Evolutionary conservation across 2,888 invertebrate species (phyloP).

Genomic region (Cynaeus angustus): DNA sequence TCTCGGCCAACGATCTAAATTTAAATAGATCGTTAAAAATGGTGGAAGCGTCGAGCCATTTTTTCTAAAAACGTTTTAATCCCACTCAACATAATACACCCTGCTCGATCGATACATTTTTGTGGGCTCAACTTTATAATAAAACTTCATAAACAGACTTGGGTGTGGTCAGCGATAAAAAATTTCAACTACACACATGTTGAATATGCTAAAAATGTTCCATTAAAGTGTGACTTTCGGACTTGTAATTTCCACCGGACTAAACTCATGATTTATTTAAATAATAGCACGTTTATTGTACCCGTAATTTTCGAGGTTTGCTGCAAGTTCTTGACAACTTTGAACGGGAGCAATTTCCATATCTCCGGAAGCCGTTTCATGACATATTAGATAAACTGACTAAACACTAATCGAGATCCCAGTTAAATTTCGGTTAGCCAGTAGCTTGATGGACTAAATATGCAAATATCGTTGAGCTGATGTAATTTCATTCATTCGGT

Average conservation of each 20-base stretch:
- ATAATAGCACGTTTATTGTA: constrained; percentile 12
- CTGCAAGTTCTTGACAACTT: constrained; percentile 33
- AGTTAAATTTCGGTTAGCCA: constrained; percentile 41
- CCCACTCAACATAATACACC: too few species aligned
- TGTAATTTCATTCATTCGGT: constrained; percentile 30
- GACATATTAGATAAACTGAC: constrained; percentile 44
- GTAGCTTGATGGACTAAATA: constrained; percentile 30
- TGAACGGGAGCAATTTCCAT: constrained; percentile 37
- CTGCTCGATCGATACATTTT: too few species aligned
- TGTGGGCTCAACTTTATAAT: too few species aligned
- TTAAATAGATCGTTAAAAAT: neutral
- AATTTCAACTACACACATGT: constrained; percentile 14
- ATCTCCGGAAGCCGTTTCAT: constrained; percentile 21
- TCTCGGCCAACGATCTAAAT: too few species aligned
- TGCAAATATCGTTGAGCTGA: constrained; percentile 24
- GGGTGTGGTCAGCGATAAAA: neutral
- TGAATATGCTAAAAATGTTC: constrained; percentile 22
- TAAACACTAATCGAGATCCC: constrained; percentile 42
- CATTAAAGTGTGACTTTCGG: neutral
- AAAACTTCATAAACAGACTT: too few species aligned
- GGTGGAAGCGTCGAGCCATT: neutral
- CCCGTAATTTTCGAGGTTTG: constrained; percentile 3
- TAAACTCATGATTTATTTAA: constrained; percentile 12
- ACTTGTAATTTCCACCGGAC: constrained; percentile 17
- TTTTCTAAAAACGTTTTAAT: too few species aligned